Evolutionary conservation across 1,140 invertebrate genomes (phyloP), one percentile per base, ranked within the genome.

Genomic region (Cyclargus thomasi): DNA sequence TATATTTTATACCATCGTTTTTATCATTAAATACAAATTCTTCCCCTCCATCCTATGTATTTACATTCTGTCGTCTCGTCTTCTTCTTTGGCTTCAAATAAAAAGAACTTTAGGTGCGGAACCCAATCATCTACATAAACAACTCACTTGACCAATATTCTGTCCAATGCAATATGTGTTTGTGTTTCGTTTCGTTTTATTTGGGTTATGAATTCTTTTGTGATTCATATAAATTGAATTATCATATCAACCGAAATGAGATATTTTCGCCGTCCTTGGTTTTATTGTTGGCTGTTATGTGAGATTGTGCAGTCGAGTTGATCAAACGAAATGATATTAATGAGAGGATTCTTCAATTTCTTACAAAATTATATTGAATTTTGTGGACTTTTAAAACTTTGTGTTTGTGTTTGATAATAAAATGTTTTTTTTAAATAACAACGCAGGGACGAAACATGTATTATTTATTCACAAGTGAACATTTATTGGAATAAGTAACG

Each of bases 171-270:
- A 47, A 47, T 47, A 47, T 47, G 39, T 47, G 39, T 47, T 47
- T 47, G 39, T 47, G 39, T 47, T 47, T 47, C 39, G 10, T 47
- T 47, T 47, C 39, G 39, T 47, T 47, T 47, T 47, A 47, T 47
- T 47, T 47, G 39, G 39, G 39, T 47, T 47, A 47, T 47, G 39
- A 47, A 47, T 47, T 47, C 39, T 47, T 47, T 47, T 47, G 39
- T 47, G 39, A 47, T 14, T 47, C 39, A 47, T 47, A 47, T 47
- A 47, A 47, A 47, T 47, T 47, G 39, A 47, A 47, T 47, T 47
- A 47, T 47, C 39, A 47, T 47, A 47, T 47, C 39, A 47, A 47
- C 39, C 39, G 10, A 47, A 47, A 47, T 47, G 39, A 47, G 39
- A 47, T 47, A 47, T 47, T 47, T 47, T 47, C 14, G 39, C 14